phyloP scores from a whole-genome alignment of 2,888 invertebrate species.

The Synergus itoensis region DNA sequence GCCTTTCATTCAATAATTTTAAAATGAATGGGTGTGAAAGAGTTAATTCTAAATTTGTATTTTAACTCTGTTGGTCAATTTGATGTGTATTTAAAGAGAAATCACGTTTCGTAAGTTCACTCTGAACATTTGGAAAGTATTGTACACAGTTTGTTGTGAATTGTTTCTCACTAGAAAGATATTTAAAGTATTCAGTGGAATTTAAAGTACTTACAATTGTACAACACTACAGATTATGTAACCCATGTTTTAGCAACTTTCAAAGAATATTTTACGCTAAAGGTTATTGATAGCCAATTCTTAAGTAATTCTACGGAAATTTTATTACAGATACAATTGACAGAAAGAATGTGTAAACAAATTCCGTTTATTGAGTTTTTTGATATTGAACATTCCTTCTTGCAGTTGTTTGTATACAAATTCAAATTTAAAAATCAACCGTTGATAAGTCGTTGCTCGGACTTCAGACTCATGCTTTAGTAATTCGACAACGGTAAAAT shows the following conservation, averaged over 20 bases:
- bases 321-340: background rate
- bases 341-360: background rate
- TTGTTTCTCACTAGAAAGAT: too few species aligned
- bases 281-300: too few species aligned
- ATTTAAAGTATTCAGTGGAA: too few species aligned
- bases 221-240: too few species aligned
- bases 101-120: too few species aligned
- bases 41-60: background rate
- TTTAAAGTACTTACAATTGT: too few species aligned
- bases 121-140: background rate
- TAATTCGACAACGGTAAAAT: background rate
- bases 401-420: background rate
- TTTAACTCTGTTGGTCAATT: background rate
- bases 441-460: background rate
- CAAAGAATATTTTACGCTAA: too few species aligned
- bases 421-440: background rate
- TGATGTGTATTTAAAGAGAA: too few species aligned
- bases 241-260: too few species aligned
- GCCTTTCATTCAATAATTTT: slow-evolving; percentile 34
- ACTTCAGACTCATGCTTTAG: background rate
- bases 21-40: background rate
- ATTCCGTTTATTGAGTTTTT: background rate
- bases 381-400: background rate
- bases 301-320: too few species aligned
- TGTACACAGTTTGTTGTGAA: too few species aligned